phyloP scores from a whole-genome alignment of 2,797 vertebrate genomes.

The Anolis apletophallus region DNA sequence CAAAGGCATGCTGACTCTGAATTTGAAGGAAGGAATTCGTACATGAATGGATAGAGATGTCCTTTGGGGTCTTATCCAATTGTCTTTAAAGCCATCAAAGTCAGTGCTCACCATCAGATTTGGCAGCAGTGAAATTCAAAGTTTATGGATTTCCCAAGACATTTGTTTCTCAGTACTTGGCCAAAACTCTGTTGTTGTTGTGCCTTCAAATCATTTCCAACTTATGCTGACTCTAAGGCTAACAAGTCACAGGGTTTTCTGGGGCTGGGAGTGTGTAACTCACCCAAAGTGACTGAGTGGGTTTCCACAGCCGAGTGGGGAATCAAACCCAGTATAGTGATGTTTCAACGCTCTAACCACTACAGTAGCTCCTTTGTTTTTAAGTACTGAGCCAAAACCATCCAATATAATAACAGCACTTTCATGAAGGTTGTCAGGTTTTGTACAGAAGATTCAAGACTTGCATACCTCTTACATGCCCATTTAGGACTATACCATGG shows the following conservation, averaged over 20 bases:
- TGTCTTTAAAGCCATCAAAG: not conserved
- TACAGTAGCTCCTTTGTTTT: not conserved
- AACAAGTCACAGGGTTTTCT: too few relatives aligned
- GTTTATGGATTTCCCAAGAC: not conserved
- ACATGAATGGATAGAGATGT: not conserved
- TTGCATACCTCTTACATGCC: not conserved
- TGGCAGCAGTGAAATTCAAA: not conserved
- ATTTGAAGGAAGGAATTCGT: not conserved
- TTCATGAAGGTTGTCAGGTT: not conserved
- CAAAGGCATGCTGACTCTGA: not conserved
- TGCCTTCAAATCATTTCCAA: too few relatives aligned
- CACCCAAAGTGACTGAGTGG: too few relatives aligned
- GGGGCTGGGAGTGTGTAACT: too few relatives aligned
- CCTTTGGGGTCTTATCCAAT: not conserved
- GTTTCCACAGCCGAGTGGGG: too few relatives aligned
- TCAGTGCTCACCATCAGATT: not conserved
- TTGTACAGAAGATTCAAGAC: not conserved
- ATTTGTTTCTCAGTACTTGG: not conserved
- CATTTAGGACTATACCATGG: not conserved
- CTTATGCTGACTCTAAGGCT: too few relatives aligned
- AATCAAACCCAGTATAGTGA: too few relatives aligned
- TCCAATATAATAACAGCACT: not conserved
- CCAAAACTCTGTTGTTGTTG: not conserved
- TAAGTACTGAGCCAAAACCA: not conserved
- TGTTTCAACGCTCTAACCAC: too few relatives aligned